phyloP scores from a whole-genome alignment of 2,113 vertebrate species.

The Phycodurus eques region DNA sequence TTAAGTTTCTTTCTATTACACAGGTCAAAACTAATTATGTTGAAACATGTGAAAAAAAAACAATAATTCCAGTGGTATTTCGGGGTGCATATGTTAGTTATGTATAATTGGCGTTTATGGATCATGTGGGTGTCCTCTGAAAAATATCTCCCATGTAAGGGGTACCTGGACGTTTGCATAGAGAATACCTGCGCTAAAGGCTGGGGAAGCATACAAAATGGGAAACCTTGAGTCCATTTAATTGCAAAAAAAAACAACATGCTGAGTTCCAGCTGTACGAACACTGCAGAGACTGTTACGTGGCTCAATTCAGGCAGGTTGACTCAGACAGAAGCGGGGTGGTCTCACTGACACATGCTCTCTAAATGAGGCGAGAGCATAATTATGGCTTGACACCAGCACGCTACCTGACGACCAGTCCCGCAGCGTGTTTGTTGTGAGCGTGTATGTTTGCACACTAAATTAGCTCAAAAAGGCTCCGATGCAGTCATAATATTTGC shows the following conservation, averaged over 20 bases:
- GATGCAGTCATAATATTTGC: not conserved
- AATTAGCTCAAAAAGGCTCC: too few species aligned
- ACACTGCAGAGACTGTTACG: constrained; percentile 15
- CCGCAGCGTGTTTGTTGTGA: not conserved
- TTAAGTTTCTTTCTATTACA: too few species aligned
- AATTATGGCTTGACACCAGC: constrained; percentile 36
- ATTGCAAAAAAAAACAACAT: constrained; percentile 1
- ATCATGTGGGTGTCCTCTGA: too few species aligned
- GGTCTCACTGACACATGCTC: constrained; percentile 34
- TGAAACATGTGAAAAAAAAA: too few species aligned
- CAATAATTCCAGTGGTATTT: too few species aligned
- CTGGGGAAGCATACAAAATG: constrained; percentile 7
- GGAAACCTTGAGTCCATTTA: constrained; percentile 30
- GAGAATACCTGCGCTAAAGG: too few species aligned
- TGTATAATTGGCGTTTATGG: too few species aligned
- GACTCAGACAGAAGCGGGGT: constrained; percentile 39
- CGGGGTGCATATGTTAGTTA: too few species aligned
- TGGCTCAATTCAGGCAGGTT: constrained; percentile 39
- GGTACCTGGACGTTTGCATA: too few species aligned
- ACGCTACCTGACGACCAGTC: constrained; percentile 7
- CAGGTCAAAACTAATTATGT: too few species aligned
- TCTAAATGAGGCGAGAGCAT: constrained; percentile 36
- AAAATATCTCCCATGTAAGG: too few species aligned
- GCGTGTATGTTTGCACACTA: not conserved
- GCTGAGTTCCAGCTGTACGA: constrained; percentile 36